Evolutionary conservation across 2,888 invertebrate species (phyloP).

Genomic region (Julus scandinavius): DNA sequence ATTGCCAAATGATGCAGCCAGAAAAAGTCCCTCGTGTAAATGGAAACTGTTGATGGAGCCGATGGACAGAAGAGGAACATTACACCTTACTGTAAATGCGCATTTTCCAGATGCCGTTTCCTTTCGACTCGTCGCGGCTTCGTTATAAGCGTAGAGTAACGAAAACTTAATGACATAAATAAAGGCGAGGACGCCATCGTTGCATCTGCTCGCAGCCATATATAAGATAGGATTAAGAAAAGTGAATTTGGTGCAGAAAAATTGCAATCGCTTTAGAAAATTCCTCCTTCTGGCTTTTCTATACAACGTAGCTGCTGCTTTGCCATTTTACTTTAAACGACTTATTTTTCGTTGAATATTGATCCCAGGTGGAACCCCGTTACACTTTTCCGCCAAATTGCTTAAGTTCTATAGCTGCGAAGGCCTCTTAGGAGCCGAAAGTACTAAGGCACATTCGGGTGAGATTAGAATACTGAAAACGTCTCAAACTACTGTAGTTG

Average conservation of each 20-base stretch:
- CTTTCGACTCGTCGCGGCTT: background rate
- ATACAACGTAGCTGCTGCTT: too few species aligned
- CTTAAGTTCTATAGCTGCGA: background rate
- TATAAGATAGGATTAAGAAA: background rate
- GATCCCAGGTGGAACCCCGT: background rate
- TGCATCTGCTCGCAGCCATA: background rate
- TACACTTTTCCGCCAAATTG: background rate
- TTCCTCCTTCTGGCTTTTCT: background rate
- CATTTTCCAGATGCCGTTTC: slow-evolving; percentile 9
- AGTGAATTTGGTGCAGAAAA: background rate
- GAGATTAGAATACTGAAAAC: too few species aligned
- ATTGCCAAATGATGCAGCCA: background rate
- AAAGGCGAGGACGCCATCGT: background rate
- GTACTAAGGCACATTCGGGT: background rate
- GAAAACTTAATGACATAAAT: slow-evolving; percentile 6
- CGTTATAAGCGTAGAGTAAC: background rate
- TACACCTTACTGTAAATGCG: background rate
- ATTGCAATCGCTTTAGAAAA: background rate
- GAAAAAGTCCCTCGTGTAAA: background rate
- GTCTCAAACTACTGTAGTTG: background rate
- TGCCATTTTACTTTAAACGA: background rate
- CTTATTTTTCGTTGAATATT: background rate
- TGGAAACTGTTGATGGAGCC: background rate
- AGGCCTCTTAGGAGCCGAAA: background rate
- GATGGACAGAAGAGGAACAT: background rate